phyloP scores from a whole-genome alignment of 2,797 vertebrate genomes.

The Lates japonicus region DNA sequence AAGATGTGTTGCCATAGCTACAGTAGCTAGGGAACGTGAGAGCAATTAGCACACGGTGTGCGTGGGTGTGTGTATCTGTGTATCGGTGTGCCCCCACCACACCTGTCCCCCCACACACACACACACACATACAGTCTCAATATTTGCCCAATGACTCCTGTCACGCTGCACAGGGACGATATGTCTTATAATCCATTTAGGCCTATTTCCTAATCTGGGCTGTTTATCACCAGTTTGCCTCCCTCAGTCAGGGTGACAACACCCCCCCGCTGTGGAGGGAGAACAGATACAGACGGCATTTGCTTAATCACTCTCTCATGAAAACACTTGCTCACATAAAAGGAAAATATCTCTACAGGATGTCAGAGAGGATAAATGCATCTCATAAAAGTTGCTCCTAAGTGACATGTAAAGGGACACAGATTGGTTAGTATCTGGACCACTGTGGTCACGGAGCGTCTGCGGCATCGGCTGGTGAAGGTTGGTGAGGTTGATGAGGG shows the following conservation, averaged over 20 bases:
- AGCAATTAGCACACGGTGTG: constrained; percentile 50
- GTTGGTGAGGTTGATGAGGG: not conserved
- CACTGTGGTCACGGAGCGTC: not conserved
- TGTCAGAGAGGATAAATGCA: constrained; percentile 20
- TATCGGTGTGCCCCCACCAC: not conserved
- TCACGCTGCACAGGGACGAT: constrained; percentile 51
- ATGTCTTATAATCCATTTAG: constrained; percentile 48
- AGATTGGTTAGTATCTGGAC: not conserved
- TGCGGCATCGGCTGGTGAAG: too few relatives aligned
- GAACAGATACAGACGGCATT: constrained; percentile 40
- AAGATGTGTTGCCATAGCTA: constrained; percentile 70
- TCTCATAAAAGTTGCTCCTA: constrained; percentile 3
- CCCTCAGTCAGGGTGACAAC: constrained; percentile 32
- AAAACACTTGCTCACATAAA: constrained; percentile 34
- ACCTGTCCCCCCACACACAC: constrained; percentile 14
- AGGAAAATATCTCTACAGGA: constrained; percentile 25
- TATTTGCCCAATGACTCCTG: constrained; percentile 53
- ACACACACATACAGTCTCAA: constrained; percentile 20
- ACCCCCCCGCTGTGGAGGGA: constrained; percentile 11
- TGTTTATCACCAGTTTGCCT: constrained; percentile 57
- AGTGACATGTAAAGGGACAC: not conserved
- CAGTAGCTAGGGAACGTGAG: constrained; percentile 65
- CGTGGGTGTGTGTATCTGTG: constrained; percentile 8
- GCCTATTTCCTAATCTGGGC: constrained; percentile 39
- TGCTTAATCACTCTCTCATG: constrained; percentile 39